Conservation (phyloP, 2,888 invertebrate species). For the Xylocampa areola region DNA sequence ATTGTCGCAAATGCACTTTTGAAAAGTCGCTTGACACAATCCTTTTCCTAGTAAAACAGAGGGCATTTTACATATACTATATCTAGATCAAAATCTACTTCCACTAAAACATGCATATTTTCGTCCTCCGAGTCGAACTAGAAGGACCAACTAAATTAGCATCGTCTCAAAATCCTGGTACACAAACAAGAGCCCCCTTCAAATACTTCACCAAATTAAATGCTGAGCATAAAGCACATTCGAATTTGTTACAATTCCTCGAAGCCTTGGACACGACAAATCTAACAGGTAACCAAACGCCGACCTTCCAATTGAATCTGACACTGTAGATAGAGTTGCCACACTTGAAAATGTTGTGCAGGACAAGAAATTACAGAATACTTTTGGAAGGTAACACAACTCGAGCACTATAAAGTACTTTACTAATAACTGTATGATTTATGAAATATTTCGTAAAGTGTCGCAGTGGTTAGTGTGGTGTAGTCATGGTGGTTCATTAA, state of each 20-base stretch:
- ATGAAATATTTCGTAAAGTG: too few relatives aligned
- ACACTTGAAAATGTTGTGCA: slow-evolving; percentile 9
- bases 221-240: slow-evolving; percentile 50
- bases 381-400: too few relatives aligned
- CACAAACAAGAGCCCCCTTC: slow-evolving; percentile 44
- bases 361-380: slow-evolving; percentile 11
- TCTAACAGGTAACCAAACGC: slow-evolving; percentile 53
- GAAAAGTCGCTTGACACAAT: too few relatives aligned
- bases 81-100: background rate
- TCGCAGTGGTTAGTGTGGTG: too few relatives aligned
- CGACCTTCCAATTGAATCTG: slow-evolving; percentile 61
- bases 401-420: too few relatives aligned
- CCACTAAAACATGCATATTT: slow-evolving; percentile 9
- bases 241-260: slow-evolving; percentile 52
- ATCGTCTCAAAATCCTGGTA: slow-evolving; percentile 18
- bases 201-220: slow-evolving; percentile 48
- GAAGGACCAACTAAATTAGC: slow-evolving; percentile 31
- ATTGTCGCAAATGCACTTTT: too few relatives aligned
- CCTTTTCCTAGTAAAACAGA: too few relatives aligned
- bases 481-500: too few relatives aligned
- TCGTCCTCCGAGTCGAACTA: slow-evolving; percentile 16
- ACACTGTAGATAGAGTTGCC: slow-evolving; percentile 45
- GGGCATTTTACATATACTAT: background rate
- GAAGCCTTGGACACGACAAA: slow-evolving; percentile 59
- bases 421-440: too few relatives aligned